phyloP scores from a whole-genome alignment of 2,888 invertebrate species.

The Anoncus sp. region DNA sequence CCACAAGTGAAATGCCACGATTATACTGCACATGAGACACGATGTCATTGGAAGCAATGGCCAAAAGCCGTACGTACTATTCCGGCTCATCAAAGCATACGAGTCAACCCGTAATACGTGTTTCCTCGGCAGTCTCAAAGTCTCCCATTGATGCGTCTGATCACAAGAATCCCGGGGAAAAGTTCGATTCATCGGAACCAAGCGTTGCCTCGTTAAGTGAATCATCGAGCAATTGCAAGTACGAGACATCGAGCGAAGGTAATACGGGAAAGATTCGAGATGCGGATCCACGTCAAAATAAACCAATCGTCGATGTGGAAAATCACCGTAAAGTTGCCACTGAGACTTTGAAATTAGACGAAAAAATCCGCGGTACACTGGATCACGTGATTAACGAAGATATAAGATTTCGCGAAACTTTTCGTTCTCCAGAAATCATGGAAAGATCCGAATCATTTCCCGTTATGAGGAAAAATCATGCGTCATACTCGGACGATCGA shows the following conservation, averaged over 20 bases:
- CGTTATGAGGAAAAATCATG: conserved; percentile 39
- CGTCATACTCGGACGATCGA: not conserved
- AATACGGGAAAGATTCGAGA: conserved; percentile 33
- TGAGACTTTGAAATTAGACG: not conserved
- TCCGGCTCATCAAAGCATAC: conserved; percentile 17
- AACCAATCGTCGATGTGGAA: too few relatives aligned
- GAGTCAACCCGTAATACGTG: conserved; percentile 23
- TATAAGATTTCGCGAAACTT: not conserved
- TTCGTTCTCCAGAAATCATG: not conserved
- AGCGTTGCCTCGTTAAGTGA: conserved; percentile 49
- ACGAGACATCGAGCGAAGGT: conserved; percentile 75
- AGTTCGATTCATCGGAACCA: conserved; percentile 31
- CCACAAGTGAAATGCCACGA: not conserved
- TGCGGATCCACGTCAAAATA: too few relatives aligned
- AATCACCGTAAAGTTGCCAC: not conserved
- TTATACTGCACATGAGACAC: conserved; percentile 46
- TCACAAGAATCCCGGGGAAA: conserved; percentile 40
- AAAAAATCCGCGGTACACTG: not conserved
- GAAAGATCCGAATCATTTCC: conserved; percentile 68
- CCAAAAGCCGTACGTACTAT: conserved; percentile 48
- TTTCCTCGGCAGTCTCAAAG: conserved; percentile 21
- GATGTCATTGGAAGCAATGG: conserved; percentile 68
- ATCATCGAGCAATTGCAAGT: conserved; percentile 63
- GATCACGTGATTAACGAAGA: not conserved
- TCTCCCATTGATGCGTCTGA: conserved; percentile 24